phyloP scores from a whole-genome alignment of 2,113 vertebrate genomes.

The Galbula dea region DNA sequence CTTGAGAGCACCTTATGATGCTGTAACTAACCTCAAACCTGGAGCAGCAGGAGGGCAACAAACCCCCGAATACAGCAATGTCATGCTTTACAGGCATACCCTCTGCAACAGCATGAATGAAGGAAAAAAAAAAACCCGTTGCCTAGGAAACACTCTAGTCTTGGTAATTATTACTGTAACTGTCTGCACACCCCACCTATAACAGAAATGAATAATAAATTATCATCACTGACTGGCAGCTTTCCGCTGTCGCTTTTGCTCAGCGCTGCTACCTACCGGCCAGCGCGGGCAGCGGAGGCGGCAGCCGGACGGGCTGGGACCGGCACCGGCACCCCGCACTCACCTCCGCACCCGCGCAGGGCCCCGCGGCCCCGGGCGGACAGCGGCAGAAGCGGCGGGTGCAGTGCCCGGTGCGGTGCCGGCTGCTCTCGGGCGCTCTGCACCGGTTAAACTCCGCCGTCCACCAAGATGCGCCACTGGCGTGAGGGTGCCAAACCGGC shows the following conservation, averaged over 20 bases:
- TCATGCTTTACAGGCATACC: constrained; percentile 83
- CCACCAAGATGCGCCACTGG: constrained; percentile 48
- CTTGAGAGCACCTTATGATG: constrained; percentile 77
- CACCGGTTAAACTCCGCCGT: background rate
- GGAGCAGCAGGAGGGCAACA: constrained; percentile 76
- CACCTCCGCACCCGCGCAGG: too few relatives aligned
- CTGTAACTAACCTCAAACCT: constrained; percentile 81
- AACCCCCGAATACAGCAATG: constrained; percentile 81
- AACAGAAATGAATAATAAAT: constrained; percentile 98
- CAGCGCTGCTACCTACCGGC: constrained; percentile 85
- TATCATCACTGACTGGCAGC: constrained; percentile 89
- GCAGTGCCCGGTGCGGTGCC: background rate
- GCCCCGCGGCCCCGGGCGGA: background rate
- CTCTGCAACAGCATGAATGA: constrained; percentile 81
- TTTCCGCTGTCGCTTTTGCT: constrained; percentile 76
- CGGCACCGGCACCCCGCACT: background rate
- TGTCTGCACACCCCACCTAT: constrained; percentile 98
- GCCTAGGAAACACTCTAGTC: constrained; percentile 96
- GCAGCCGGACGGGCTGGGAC: background rate
- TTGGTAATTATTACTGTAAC: constrained; percentile 99
- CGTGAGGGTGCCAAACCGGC: background rate
- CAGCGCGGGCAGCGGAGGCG: background rate
- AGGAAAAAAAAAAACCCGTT: constrained; percentile 70
- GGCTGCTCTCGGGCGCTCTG: too few relatives aligned
- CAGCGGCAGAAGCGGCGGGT: too few relatives aligned